Conservation (phyloP, 2,888 invertebrate species). For the Drosophila nr. medialis region DNA sequence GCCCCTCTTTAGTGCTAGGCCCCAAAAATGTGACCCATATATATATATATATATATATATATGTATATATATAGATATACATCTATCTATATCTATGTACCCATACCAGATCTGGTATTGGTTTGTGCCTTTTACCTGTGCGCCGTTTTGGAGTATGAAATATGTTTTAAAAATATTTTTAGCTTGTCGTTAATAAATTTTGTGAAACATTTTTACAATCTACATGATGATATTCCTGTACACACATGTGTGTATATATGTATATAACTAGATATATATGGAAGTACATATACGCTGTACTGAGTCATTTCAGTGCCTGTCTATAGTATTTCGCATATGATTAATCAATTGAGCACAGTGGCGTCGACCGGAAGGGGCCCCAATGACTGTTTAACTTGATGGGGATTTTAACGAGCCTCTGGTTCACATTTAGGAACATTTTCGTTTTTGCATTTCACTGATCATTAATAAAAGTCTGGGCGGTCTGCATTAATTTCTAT, state of each 20-base stretch:
- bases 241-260: slow-evolving; percentile 9
- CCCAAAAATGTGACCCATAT: slow-evolving; percentile 54
- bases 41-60: slow-evolving; percentile 8
- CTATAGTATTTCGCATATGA: slow-evolving; percentile 64
- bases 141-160: slow-evolving; percentile 58
- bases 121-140: slow-evolving; percentile 38
- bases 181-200: slow-evolving; percentile 71
- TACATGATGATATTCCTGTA: slow-evolving; percentile 3
- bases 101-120: slow-evolving; percentile 21
- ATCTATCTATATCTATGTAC: neutral
- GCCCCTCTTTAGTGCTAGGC: slow-evolving; percentile 13
- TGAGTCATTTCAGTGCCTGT: slow-evolving; percentile 65
- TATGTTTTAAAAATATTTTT: slow-evolving; percentile 69
- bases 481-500: slow-evolving; percentile 47
- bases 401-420: slow-evolving; percentile 22
- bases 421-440: slow-evolving; percentile 51
- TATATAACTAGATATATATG: neutral
- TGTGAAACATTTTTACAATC: slow-evolving; percentile 59
- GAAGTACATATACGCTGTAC: slow-evolving; percentile 36
- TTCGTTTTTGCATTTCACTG: slow-evolving; percentile 70
- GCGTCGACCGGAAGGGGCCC: slow-evolving; percentile 31
- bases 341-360: slow-evolving; percentile 68
- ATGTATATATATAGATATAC: neutral
- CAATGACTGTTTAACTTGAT: neutral
- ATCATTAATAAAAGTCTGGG: slow-evolving; percentile 79